Evolutionary conservation across 2,888 invertebrate genomes (phyloP), one percentile per base, ranked within the genome.

Genomic region (Eupithecia pulchellata): DNA sequence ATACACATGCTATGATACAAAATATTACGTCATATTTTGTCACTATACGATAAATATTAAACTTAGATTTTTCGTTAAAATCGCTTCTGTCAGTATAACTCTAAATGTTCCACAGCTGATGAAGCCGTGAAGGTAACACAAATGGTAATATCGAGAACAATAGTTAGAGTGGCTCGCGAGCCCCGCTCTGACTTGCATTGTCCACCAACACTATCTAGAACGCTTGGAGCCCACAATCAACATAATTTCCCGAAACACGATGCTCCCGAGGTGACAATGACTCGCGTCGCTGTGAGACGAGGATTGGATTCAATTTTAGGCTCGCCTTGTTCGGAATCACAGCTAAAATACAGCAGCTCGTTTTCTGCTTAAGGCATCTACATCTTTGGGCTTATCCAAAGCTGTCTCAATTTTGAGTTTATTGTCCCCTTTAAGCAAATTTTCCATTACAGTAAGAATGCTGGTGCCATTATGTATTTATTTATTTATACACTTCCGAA

Each of bases 281-380:
- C 74, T 75, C 65, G 69, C 73, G 55, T 71, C 66, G 71, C 27
- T 64, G 52, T 42, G 64, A 36, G 39, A 39, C 34, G 55, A 64
- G 57, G 42, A 68, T 47, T 71, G 77, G 79, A 87, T 85, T 88
- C 87, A 86, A 88, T 88, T 86, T 84, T 81, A 86, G 30, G 57
- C 65, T 29, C n/a, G 55, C 57, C 62, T 42, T 69, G 63, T 42
- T 66, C 20, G n/a, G n/a, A 34, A 25, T 30, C 14, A 25, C 27
- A 27, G 57, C 57, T 57, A 0, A 57, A 17, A 57, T 29, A 57
- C n/a, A 4, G 13, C 57, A 58, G 68, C 71, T 57, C 20, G 65
- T 57, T 39, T n/a, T 36, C 20, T 52, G 57, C 13, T 39, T 30
- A 1, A 13, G 55, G 14, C 3, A 20, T 17, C 20, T 25, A 52